A percentile compares a stretch with the other conserved stretches of the same genome.
These are phyloP conservation scores for Carcharodon carcharias DNA, from an alignment of 2,797 vertebrate species.

Conservation along the genomic window DNA sequence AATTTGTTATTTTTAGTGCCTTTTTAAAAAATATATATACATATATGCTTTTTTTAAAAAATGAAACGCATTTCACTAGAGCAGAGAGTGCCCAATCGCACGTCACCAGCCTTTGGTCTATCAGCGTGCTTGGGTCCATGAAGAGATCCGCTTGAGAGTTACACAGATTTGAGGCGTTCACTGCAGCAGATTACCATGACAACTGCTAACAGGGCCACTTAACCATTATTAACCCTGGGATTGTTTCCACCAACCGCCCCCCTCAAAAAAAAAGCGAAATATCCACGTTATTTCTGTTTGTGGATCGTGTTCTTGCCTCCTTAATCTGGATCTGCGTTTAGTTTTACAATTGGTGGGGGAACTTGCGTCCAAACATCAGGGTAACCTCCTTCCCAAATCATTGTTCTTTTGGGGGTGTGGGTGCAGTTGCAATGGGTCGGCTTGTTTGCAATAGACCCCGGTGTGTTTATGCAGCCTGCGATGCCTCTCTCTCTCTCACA, in stretches of 20 bases:
- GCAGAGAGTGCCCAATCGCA: neutral
- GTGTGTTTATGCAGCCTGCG: neutral
- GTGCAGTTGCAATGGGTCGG: neutral
- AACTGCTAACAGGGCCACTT: conserved; percentile 31
- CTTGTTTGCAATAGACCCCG: neutral
- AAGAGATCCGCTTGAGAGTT: neutral
- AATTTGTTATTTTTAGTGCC: too few relatives aligned
- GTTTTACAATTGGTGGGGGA: neutral
- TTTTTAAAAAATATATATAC: neutral
- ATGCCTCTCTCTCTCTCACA: neutral
- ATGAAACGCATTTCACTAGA: neutral
- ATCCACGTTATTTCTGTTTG: neutral
- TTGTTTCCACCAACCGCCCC: too few relatives aligned
- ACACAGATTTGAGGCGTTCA: neutral
- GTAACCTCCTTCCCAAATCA: neutral
- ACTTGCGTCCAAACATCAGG: neutral
- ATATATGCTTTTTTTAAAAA: neutral
- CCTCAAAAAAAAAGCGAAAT: neutral
- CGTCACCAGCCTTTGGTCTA: neutral
- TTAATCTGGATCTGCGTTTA: neutral
- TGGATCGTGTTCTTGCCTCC: too few relatives aligned
- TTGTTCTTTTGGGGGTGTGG: neutral
- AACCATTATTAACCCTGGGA: neutral
- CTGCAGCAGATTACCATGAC: conserved; percentile 20
- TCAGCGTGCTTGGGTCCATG: neutral